Conservation (phyloP, 2,888 invertebrate species). For the Hypolimnas misippus region DNA sequence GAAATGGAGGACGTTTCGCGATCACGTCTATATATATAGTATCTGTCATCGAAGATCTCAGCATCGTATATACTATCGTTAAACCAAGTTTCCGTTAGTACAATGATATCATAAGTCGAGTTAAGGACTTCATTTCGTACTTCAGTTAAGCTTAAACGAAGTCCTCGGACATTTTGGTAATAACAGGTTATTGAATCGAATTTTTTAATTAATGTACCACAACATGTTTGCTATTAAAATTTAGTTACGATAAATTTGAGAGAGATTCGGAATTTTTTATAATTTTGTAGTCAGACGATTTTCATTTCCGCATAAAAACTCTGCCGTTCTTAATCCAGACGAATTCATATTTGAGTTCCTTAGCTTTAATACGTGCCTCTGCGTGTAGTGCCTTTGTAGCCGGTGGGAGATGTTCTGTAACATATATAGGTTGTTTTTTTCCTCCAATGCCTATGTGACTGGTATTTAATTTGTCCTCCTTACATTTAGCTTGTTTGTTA, state of each 20-base stretch:
- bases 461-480: slow-evolving; percentile 31
- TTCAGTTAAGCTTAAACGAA: too few relatives aligned
- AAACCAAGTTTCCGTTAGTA: too few relatives aligned
- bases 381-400: slow-evolving; percentile 39
- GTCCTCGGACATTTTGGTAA: too few relatives aligned
- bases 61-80: too few relatives aligned
- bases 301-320: slow-evolving; percentile 34
- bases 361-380: slow-evolving; percentile 20
- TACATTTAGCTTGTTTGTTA: slow-evolving; percentile 24
- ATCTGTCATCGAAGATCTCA: too few relatives aligned
- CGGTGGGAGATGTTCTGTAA: slow-evolving; percentile 6
- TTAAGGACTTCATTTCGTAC: too few relatives aligned
- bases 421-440: slow-evolving; percentile 29
- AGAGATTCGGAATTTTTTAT: slow-evolving; percentile 2
- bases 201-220: too few relatives aligned
- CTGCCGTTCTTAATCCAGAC: slow-evolving; percentile 38
- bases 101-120: too few relatives aligned
- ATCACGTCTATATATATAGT: too few relatives aligned
- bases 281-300: slow-evolving; percentile 8
- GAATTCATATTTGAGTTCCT: slow-evolving; percentile 23
- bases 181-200: too few relatives aligned
- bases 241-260: neutral
- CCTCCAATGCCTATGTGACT: slow-evolving; percentile 27
- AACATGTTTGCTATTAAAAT: slow-evolving; percentile 3
- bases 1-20: too few relatives aligned